Conservation (phyloP, 2,888 invertebrate species). For the Drosophila neoperkinsi region DNA sequence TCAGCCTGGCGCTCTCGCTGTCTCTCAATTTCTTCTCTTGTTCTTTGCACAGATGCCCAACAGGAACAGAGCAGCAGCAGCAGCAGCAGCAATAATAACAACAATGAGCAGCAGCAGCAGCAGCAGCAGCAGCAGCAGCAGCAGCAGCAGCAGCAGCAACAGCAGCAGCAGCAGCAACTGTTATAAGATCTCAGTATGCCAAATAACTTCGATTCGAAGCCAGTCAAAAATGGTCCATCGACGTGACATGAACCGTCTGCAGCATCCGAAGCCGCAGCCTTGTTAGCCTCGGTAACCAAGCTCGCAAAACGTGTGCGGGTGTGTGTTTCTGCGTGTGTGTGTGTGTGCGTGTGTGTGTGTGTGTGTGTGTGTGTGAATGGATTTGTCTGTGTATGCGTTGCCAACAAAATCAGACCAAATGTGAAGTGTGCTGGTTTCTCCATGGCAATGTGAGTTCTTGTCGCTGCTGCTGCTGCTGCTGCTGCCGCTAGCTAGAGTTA, state of each 20-base stretch:
- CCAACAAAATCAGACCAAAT: constrained; percentile 53
- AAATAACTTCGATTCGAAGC: constrained; percentile 66
- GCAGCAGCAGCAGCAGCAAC: background rate
- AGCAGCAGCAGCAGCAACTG: constrained; percentile 23
- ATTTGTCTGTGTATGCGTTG: constrained; percentile 26
- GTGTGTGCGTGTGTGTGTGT: constrained; percentile 16
- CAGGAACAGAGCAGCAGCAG: constrained; percentile 36
- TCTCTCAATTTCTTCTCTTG: constrained; percentile 4
- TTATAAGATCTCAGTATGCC: constrained; percentile 62
- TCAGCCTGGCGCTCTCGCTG: background rate
- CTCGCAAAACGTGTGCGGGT: constrained; percentile 54
- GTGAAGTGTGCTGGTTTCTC: constrained; percentile 41
- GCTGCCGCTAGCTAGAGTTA: constrained; percentile 50
- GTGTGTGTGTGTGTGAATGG: constrained; percentile 23
- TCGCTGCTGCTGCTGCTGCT: constrained; percentile 35
- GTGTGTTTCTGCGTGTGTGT: constrained; percentile 20
- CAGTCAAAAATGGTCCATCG: constrained; percentile 85
- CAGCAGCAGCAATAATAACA: constrained; percentile 10
- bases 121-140: background rate
- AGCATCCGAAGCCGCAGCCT: constrained; percentile 74
- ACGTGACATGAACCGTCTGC: constrained; percentile 76
- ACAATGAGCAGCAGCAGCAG: constrained; percentile 8
- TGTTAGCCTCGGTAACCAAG: constrained; percentile 51
- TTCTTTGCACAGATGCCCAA: constrained; percentile 38
- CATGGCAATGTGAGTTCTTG: constrained; percentile 41